phyloP scores from a whole-genome alignment of 2,113 vertebrate genomes.

The Hippocampus abdominalis region DNA sequence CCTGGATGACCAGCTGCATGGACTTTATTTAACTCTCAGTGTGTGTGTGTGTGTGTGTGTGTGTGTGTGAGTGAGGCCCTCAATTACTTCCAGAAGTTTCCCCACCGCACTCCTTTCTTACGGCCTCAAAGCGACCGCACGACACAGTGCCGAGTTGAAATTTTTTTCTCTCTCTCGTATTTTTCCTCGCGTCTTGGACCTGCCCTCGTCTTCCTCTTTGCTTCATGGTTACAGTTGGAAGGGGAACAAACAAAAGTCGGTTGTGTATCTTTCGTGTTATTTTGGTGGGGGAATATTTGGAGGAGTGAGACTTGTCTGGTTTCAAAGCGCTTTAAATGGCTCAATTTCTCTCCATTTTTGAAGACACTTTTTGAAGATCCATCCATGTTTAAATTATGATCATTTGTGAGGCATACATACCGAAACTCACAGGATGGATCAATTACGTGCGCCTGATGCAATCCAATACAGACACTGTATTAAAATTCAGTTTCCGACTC shows the following conservation, averaged over 20 bases:
- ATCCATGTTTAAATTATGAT: not conserved
- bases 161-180: conserved; percentile 27
- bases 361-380: not conserved
- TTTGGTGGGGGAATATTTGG: conserved; percentile 27
- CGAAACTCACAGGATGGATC: not conserved
- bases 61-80: conserved; percentile 14
- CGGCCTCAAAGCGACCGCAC: conserved; percentile 64
- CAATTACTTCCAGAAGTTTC: conserved; percentile 67
- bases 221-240: conserved; percentile 53
- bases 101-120: conserved; percentile 64
- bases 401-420: not conserved
- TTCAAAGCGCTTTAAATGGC: conserved; percentile 38
- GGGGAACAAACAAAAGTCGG: conserved; percentile 37
- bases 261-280: conserved; percentile 30
- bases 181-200: conserved; percentile 18
- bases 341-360: not conserved
- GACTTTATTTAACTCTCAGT: conserved; percentile 6
- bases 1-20: conserved; percentile 40
- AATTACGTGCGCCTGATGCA: no score
- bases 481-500: no score
- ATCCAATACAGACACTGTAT: no score
- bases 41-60: not conserved
- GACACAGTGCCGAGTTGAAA: conserved; percentile 59
- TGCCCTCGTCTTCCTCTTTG: conserved; percentile 17
- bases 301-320: conserved; percentile 24